Percentiles rank a stretch among this genome's conserved stretches.
Evolutionary conservation across 2,113 vertebrate species (phyloP).

Genomic region (Albula goreensis): DNA sequence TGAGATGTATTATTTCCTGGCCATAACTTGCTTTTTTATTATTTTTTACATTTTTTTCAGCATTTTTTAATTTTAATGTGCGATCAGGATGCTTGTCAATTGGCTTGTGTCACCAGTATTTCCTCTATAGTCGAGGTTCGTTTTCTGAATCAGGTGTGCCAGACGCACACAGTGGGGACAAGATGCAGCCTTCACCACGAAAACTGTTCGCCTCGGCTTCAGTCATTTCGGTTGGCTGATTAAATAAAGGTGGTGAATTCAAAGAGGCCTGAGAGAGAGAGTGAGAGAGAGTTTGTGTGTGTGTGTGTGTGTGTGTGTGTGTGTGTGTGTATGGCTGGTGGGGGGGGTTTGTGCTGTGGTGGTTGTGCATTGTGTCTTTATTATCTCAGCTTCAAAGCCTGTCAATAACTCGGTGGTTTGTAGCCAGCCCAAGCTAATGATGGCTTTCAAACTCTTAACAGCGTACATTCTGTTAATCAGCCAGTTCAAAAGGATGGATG

Average conservation of each 20-base stretch:
- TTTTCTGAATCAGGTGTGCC: conserved; percentile 20
- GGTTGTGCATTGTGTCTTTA: conserved; percentile 16
- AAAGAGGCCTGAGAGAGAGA: not conserved
- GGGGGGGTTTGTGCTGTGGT: not conserved
- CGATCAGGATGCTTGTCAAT: too few relatives aligned
- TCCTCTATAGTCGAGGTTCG: not conserved
- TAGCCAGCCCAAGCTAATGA: conserved; percentile 23
- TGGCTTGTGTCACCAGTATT: not conserved
- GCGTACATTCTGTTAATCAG: conserved; percentile 45
- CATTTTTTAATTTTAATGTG: not conserved
- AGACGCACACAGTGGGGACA: conserved; percentile 20
- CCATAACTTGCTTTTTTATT: conserved; percentile 30
- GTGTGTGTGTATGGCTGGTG: too few relatives aligned
- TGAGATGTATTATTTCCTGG: conserved; percentile 21
- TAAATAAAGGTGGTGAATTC: conserved; percentile 19
- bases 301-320: too few relatives aligned
- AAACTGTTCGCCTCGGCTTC: not conserved
- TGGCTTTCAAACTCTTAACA: conserved; percentile 22
- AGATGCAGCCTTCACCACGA: conserved; percentile 10
- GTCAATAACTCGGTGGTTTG: conserved; percentile 21
- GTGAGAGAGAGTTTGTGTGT: too few relatives aligned
- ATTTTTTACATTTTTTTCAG: conserved; percentile 10
- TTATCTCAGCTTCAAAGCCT: conserved; percentile 18
- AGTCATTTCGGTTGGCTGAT: not conserved
- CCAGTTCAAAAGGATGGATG: conserved; percentile 43